These are phyloP conservation scores for Daphoenositta chrysoptera DNA, from an alignment of 2,113 vertebrate species.

Conservation along the genomic window DNA sequence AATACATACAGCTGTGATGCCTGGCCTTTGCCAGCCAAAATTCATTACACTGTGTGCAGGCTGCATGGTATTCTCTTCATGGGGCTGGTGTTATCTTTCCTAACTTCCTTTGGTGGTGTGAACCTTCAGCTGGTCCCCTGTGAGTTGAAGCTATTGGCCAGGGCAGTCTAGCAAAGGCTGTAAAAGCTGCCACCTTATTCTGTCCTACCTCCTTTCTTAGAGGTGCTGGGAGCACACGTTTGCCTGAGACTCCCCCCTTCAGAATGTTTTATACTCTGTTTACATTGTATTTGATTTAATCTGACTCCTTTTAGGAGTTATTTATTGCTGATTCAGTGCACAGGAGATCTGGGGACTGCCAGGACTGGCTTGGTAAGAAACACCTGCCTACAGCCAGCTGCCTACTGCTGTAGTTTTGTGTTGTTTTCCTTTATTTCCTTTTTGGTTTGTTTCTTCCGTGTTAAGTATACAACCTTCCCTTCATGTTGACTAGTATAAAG, in stretches of 20 bases:
- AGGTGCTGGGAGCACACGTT: neutral
- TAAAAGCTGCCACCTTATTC: neutral
- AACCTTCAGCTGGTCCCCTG: neutral
- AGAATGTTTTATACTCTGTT: neutral
- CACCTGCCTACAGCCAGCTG: neutral
- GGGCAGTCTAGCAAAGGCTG: neutral
- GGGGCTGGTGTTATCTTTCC: neutral
- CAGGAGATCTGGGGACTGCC: neutral
- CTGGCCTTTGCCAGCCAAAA: neutral
- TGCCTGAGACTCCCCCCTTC: neutral
- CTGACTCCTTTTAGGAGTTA: neutral
- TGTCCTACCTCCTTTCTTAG: neutral
- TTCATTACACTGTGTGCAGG: neutral
- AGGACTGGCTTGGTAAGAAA: neutral
- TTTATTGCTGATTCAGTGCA: neutral
- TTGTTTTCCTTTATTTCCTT: neutral
- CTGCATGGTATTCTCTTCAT: neutral
- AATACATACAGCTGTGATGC: neutral
- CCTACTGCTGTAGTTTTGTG: neutral
- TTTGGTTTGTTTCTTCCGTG: neutral
- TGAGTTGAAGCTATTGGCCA: neutral
- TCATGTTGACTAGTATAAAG: neutral
- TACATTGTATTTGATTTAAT: neutral
- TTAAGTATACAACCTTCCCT: neutral
- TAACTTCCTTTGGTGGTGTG: neutral